Conservation (phyloP, 2,888 invertebrate species). For the Cerastis leucographa region DNA sequence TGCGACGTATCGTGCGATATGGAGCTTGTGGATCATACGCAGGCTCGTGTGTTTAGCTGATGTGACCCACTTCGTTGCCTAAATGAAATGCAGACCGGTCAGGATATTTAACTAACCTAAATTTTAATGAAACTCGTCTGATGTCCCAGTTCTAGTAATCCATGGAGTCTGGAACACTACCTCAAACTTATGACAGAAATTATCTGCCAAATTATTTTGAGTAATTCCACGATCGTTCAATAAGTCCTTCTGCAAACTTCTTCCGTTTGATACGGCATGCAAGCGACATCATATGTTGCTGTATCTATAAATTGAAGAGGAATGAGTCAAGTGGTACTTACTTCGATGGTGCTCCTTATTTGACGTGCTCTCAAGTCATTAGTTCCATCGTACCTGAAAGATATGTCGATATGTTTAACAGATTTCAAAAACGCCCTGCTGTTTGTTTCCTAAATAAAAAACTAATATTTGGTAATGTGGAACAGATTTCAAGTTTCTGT, state of each 20-base stretch:
- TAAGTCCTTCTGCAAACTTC: background rate
- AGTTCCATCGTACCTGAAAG: no score
- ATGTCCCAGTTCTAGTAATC: background rate
- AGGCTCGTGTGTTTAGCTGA: background rate
- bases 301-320: background rate
- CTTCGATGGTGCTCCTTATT: background rate
- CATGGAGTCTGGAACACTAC: background rate
- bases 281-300: no score
- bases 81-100: background rate
- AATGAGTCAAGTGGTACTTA: background rate
- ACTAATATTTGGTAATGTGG: no score
- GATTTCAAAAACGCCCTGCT: no score
- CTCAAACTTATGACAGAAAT: background rate
- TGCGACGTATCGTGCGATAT: background rate
- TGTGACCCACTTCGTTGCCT: background rate
- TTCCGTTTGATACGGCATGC: no score
- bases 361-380: no score
- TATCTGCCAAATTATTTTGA: background rate
- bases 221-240: background rate
- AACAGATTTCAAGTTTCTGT: no score
- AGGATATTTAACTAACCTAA: background rate
- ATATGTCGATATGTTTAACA: no score
- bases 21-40: background rate
- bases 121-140: slow-evolving; percentile 1
- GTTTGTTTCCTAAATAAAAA: no score